Evolutionary conservation across 1,140 invertebrate genomes (phyloP), one percentile per base, ranked within the genome.

Genomic region (Eupristina koningsbergeri): DNA sequence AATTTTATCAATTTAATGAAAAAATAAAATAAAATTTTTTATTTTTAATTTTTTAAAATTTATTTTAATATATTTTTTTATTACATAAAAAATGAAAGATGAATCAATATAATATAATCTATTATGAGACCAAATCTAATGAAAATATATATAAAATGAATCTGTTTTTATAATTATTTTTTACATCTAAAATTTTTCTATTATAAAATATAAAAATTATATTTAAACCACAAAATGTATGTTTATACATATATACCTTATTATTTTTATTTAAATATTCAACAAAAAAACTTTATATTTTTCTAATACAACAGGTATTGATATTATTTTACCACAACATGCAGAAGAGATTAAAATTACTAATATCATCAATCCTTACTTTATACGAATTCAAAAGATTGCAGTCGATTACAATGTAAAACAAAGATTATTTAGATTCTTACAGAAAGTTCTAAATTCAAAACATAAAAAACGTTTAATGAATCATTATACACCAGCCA

Each of bases 281-380:
- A 58, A 58, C 26, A 26, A 58, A 58, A 58, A 26, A 26, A 26
- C 3, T 64, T 13, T 3, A 64, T 69, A 15, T 34, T 67, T 67
- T 45, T 75, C 41, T n/a, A 5, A 67, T 67, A 74, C 61, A 69
- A 0, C 71, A 87, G 86, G 15, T 79, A 58, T 34, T 17, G 69
- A 36, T 19, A 29, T 84, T 39, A 73, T 78, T 63, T 39, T 87
- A 22, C 88, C 90, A 45, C 29, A 76, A 31, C 85, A 80, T 53
- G 86, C 89, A 41, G 67, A 88, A 6, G 80, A 86, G 47, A 67
- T 91, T n/a, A 86, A 86, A 86, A 79, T 91, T 13, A 88, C 88
- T 50, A 90, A 88, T 71, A 53, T 89, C 50, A 41, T 88, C 47
- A 89, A 87, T 86, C 90, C 90, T 15, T 89, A 87, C 31, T 80